These are phyloP conservation scores for Amblyornis subalaris DNA, from an alignment of 2,113 vertebrate genomes.

Conservation along the genomic window DNA sequence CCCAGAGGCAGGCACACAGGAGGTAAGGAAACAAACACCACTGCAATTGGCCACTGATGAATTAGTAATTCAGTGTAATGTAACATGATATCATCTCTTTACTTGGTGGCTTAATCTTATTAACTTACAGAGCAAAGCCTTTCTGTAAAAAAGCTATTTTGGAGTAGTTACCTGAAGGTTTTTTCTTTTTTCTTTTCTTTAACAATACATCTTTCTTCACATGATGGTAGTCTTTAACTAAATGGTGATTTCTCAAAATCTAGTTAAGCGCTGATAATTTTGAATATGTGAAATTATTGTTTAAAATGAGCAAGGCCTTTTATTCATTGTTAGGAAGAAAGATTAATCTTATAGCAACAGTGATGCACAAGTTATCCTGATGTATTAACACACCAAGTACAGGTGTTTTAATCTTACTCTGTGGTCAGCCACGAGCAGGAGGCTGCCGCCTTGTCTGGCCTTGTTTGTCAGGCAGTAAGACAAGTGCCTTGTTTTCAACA, in stretches of 20 bases:
- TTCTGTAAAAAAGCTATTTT: not conserved
- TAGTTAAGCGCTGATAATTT: not conserved
- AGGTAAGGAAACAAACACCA: constrained; percentile 76
- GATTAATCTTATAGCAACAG: not conserved
- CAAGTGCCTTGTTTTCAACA: not conserved
- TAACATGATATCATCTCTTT: not conserved
- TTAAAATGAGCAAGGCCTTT: not conserved
- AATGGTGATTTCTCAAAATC: not conserved
- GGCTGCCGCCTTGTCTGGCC: not conserved
- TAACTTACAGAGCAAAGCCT: not conserved
- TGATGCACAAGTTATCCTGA: not conserved
- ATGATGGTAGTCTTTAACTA: not conserved
- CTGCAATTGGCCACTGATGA: not conserved
- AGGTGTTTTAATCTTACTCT: not conserved
- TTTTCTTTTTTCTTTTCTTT: not conserved
- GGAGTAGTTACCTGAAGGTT: not conserved
- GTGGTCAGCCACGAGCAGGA: not conserved
- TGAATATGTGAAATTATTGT: not conserved
- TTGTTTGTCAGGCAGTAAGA: not conserved
- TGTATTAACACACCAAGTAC: not conserved
- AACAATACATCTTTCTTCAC: not conserved
- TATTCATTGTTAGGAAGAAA: not conserved
- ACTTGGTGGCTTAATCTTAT: not conserved
- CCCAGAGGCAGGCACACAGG: constrained; percentile 83
- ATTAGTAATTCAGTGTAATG: not conserved